phyloP scores from a whole-genome alignment of 2,113 vertebrate genomes.

The Labrus mixtus region DNA sequence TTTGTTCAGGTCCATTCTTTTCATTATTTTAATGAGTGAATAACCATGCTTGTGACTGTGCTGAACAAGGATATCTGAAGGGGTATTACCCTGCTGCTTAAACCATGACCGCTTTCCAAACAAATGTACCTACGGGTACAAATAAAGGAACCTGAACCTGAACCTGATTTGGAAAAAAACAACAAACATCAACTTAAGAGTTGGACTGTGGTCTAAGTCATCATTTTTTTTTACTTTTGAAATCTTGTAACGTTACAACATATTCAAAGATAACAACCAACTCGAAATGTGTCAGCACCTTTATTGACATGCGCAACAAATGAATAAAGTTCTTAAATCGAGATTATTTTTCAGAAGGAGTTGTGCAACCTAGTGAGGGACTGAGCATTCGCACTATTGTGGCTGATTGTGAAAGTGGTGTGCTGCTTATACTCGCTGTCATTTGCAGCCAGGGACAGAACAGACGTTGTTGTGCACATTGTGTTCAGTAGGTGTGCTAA shows the following conservation, averaged over 20 bases:
- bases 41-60: too few species aligned
- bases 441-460: constrained; percentile 40
- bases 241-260: background rate
- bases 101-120: too few species aligned
- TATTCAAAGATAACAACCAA: too few species aligned
- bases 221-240: background rate
- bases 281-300: too few species aligned
- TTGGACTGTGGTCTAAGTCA: too few species aligned
- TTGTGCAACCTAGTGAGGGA: background rate
- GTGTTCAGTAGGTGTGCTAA: constrained; percentile 76
- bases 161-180: too few species aligned
- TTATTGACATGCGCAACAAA: too few species aligned
- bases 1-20: constrained; percentile 25
- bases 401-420: background rate
- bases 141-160: too few species aligned
- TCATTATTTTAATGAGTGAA: too few species aligned
- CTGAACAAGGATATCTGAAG: too few species aligned
- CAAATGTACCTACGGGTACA: too few species aligned
- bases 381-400: background rate
- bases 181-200: too few species aligned
- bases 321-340: background rate
- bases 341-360: background rate
- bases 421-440: background rate
- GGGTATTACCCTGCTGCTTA: background rate
- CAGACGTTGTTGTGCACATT: constrained; percentile 74